Percentiles rank a stretch among this genome's conserved stretches.
phyloP scores from a whole-genome alignment of 2,888 invertebrate species.

The Chironomus riparius region DNA sequence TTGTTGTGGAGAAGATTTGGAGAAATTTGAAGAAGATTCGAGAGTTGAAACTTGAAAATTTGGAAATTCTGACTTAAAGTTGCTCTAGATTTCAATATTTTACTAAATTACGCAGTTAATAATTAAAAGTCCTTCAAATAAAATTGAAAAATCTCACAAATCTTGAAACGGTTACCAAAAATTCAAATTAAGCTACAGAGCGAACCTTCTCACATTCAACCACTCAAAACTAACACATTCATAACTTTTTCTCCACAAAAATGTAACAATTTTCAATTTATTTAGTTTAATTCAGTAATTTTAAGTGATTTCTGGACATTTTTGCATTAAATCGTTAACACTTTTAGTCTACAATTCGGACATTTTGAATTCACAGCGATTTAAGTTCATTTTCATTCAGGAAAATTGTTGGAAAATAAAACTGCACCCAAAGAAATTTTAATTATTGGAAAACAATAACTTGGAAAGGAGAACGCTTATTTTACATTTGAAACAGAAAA shows the following conservation, averaged over 20 bases:
- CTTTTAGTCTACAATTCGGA: not conserved
- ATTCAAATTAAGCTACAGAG: not conserved
- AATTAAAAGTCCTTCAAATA: not conserved
- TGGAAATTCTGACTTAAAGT: no score
- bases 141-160: not conserved
- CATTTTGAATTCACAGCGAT: not conserved
- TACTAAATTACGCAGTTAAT: no score
- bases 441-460: not conserved
- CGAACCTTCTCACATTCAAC: not conserved
- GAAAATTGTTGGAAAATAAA: not conserved
- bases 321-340: not conserved
- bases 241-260: not conserved
- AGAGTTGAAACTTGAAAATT: no score
- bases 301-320: not conserved
- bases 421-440: not conserved
- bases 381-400: not conserved
- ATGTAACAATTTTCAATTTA: not conserved
- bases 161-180: not conserved
- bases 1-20: no score
- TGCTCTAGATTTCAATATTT: no score
- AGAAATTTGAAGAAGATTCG: no score
- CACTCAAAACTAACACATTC: not conserved
- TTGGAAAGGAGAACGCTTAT: not conserved
- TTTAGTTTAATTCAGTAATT: not conserved
- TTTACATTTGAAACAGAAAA: not conserved